Conservation (phyloP, 2,888 invertebrate species). For the Phymatocera aterrima region DNA sequence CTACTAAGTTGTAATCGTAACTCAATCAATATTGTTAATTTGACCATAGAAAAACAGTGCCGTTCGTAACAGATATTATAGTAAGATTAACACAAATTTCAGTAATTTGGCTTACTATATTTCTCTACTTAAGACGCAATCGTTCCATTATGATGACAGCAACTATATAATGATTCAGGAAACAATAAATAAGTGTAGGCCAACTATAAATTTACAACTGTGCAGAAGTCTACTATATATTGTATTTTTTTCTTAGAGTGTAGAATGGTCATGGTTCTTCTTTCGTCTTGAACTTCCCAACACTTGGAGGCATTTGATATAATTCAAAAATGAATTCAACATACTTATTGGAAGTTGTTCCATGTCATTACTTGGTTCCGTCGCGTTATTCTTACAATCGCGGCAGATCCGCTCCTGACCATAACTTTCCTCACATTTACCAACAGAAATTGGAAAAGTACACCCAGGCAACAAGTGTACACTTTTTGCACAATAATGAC, state of each 20-base stretch:
- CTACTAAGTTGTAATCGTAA: not conserved
- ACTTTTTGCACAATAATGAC: constrained; percentile 14
- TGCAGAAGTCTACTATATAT: too few species aligned
- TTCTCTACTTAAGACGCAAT: too few species aligned
- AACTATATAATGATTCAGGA: too few species aligned
- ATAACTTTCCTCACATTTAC: constrained; percentile 16
- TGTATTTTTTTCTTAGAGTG: too few species aligned
- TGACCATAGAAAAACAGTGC: not conserved
- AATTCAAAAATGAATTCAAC: not conserved
- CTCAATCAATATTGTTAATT: not conserved
- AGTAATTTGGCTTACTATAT: too few species aligned
- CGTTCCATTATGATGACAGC: too few species aligned
- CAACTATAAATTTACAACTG: too few species aligned
- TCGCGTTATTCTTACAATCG: constrained; percentile 18
- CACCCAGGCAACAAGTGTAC: constrained; percentile 2
- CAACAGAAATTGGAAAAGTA: constrained; percentile 17
- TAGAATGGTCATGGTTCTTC: not conserved
- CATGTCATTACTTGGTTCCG: not conserved
- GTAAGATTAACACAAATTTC: too few species aligned
- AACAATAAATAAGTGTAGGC: too few species aligned
- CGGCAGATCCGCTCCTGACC: constrained; percentile 16
- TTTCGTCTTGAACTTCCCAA: not conserved
- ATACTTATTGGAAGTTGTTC: constrained; percentile 1
- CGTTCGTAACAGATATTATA: too few species aligned
- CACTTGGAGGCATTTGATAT: not conserved